Evolutionary conservation across 2,888 invertebrate species (phyloP).

Genomic region (Tachina fera): DNA sequence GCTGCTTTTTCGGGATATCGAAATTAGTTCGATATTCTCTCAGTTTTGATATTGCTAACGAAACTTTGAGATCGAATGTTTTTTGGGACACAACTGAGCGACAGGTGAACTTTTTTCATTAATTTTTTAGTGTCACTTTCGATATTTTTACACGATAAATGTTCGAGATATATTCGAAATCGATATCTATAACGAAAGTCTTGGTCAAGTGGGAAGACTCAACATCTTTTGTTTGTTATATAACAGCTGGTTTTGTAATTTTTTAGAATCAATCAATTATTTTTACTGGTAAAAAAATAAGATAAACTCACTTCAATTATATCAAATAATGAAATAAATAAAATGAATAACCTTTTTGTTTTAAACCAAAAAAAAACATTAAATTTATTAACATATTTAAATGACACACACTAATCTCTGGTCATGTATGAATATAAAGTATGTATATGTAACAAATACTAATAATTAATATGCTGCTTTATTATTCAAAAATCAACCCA

Average conservation of each 20-base stretch:
- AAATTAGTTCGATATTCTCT: too few species aligned
- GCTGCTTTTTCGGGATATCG: too few species aligned
- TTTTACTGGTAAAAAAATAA: background rate
- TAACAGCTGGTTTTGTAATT: constrained; percentile 9
- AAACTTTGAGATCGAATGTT: too few species aligned
- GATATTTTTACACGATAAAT: too few species aligned
- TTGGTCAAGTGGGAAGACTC: too few species aligned
- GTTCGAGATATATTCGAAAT: too few species aligned
- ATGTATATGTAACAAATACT: background rate
- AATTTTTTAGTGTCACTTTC: too few species aligned
- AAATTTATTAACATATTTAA: constrained; percentile 36
- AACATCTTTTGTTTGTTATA: background rate
- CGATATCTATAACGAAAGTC: too few species aligned
- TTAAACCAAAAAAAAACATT: background rate
- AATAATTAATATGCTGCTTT: background rate
- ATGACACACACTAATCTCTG: constrained; percentile 60
- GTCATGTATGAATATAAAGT: too few species aligned
- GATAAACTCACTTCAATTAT: background rate
- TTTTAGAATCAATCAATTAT: constrained; percentile 33
- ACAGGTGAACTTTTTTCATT: too few species aligned
- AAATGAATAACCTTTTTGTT: background rate
- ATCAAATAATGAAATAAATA: background rate
- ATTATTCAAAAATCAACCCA: background rate
- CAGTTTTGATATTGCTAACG: too few species aligned
- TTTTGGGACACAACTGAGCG: too few species aligned